Base-by-base conservation (phyloP, 2,888 invertebrate species). In the Chaetogeoica ovagalla region DNA sequence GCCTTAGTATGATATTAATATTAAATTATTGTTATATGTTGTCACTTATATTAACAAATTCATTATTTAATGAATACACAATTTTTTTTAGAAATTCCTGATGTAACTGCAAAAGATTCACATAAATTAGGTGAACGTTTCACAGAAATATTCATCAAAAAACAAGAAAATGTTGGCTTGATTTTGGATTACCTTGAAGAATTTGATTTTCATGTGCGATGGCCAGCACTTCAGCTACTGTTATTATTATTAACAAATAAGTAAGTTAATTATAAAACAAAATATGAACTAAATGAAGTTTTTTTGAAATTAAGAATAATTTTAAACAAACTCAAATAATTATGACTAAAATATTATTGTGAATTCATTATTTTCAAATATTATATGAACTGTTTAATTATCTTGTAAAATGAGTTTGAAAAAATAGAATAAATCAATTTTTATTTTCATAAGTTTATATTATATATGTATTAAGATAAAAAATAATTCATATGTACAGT, bases 91-190 rank as follows among this genome's bases (percentile, higher is more conserved):
- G 85, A 85, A 82, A 83, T 83, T 73, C 84, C 84, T 84, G 87
- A 86, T n/a, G 85, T 86, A 4, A 85, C 86, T 63, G 84, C 86
- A 65, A 85, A 86, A 75, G 84, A 85, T 57, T 83, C 85, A 19
- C 85, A 84, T 79, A 93, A 93, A 86, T 91, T 96, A 43, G 96
- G 96, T 1, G 94, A 94, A 85, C 95, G 96, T 85, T 98, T 98
- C 86, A 97, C 98, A 0, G 98, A 98, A 88, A 97, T 98, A 90
- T 97, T 97, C 86, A 93, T 97, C 55, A 98, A 98, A 86, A 92
- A 92, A 84, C 88, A 91, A 30, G 94, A 96, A 83, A 95, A 95
- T 86, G 92, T 97, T 15, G 90, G 92, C 69, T 86, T 95, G 39
- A 89, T 97, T 0, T 87, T 98, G 83, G 91, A 93, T 81, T 90